A percentile compares a stretch with the other conserved stretches of the same genome.
These are phyloP conservation scores for Apodemia duryi DNA, from an alignment of 2,888 invertebrate species.

Conservation along the genomic window DNA sequence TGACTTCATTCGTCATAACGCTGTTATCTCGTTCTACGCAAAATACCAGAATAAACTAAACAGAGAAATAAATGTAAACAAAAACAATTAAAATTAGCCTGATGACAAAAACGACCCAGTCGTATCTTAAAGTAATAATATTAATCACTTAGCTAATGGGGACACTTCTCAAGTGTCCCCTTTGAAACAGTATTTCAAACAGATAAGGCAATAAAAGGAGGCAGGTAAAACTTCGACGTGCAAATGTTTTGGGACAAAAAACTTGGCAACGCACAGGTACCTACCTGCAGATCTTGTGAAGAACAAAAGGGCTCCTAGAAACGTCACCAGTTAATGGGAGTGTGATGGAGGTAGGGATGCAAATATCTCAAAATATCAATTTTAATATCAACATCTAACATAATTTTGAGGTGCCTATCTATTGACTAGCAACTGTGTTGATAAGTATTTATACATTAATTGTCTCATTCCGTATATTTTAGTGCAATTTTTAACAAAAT, in stretches of 20 bases:
- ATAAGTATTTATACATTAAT: too few relatives aligned
- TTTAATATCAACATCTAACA: neutral
- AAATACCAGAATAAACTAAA: too few relatives aligned
- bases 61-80: neutral
- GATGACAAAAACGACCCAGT: neutral
- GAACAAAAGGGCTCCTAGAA: constrained; percentile 72
- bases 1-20: too few relatives aligned
- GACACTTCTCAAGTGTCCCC: constrained; percentile 45
- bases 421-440: too few relatives aligned
- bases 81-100: neutral
- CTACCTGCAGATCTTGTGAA: constrained; percentile 61
- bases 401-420: too few relatives aligned
- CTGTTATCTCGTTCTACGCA: too few relatives aligned
- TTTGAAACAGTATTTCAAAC: constrained; percentile 52
- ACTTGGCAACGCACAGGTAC: constrained; percentile 53
- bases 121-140: constrained; percentile 17
- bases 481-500: too few relatives aligned
- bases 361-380: neutral
- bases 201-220: constrained; percentile 40
- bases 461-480: too few relatives aligned
- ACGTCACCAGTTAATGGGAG: constrained; percentile 64
- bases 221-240: constrained; percentile 52
- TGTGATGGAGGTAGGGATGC: constrained; percentile 41
- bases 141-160: constrained; percentile 44
- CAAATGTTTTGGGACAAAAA: constrained; percentile 31